Percentiles rank a stretch among this genome's conserved stretches.
phyloP scores from a whole-genome alignment of 2,797 vertebrate species.

The Euthynnus affinis region DNA sequence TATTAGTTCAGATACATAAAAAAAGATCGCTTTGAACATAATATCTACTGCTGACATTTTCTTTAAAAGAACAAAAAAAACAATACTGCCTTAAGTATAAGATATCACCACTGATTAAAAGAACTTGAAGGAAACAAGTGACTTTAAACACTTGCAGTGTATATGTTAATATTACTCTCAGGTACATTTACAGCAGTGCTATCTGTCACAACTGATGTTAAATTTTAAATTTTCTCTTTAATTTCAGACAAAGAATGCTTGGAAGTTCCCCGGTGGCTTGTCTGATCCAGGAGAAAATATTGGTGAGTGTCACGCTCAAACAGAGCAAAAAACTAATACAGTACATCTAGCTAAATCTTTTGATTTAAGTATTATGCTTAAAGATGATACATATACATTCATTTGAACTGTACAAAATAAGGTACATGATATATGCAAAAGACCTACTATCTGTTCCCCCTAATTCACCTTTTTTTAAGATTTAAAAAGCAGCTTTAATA shows the following conservation, averaged over 20 bases:
- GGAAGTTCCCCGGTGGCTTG: slow-evolving; percentile 97
- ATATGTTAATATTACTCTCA: not conserved
- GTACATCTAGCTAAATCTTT: slow-evolving; percentile 56
- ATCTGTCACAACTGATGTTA: slow-evolving; percentile 32
- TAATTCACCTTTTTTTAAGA: slow-evolving; percentile 52
- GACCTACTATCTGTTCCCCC: slow-evolving; percentile 18
- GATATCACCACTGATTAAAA: not conserved
- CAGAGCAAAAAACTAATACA: slow-evolving; percentile 53
- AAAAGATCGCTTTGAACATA: not conserved
- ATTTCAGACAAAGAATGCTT: slow-evolving; percentile 90
- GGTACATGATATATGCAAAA: slow-evolving; percentile 42
- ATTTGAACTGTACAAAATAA: slow-evolving; percentile 65
- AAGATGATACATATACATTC: slow-evolving; percentile 68
- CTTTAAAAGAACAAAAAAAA: not conserved
- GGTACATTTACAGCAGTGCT: slow-evolving; percentile 64
- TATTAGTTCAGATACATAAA: slow-evolving; percentile 23
- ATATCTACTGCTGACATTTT: not conserved
- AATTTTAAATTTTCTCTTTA: slow-evolving; percentile 39
- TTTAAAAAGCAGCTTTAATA: slow-evolving; percentile 77
- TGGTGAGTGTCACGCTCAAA: slow-evolving; percentile 84
- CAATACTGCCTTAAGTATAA: not conserved
- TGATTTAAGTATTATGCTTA: slow-evolving; percentile 22
- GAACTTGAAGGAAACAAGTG: not conserved
- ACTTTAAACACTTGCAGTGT: slow-evolving; percentile 11
- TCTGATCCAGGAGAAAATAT: slow-evolving; percentile 95